Conservation (phyloP, 2,888 invertebrate genomes). For the Unio pictorum region DNA sequence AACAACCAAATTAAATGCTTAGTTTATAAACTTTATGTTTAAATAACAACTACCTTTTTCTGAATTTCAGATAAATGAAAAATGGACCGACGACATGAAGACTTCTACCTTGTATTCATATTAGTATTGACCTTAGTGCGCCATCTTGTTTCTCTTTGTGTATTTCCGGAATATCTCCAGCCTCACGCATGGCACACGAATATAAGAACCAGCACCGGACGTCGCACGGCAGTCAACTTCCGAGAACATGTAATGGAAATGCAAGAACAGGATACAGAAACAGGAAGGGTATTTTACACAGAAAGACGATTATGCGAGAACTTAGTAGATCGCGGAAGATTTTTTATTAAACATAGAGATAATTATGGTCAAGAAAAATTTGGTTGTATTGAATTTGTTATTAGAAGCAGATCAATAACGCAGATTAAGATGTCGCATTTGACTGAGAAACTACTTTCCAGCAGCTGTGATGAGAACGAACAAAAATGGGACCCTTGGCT, state of each 20-base stretch:
- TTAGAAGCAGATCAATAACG: conserved; percentile 34
- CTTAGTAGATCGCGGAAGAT: conserved; percentile 20
- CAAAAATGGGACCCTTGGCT: conserved; percentile 52
- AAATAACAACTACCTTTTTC: too few species aligned
- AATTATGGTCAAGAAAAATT: conserved; percentile 10
- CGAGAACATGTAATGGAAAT: conserved; percentile 19
- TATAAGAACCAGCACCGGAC: conserved; percentile 13
- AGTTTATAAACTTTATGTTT: too few species aligned
- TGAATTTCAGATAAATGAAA: too few species aligned
- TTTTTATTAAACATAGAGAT: conserved; percentile 10
- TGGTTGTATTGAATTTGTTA: conserved; percentile 29
- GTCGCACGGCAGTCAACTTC: conserved; percentile 24
- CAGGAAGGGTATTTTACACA: conserved; percentile 10
- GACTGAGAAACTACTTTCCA: conserved; percentile 15
- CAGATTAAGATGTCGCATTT: conserved; percentile 45
- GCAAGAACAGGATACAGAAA: conserved; percentile 22
- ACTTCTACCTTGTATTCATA: too few species aligned
- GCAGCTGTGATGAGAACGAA: conserved; percentile 38
- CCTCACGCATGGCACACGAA: conserved; percentile 25
- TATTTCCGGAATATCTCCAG: conserved; percentile 27
- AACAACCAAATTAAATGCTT: too few species aligned
- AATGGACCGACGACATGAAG: too few species aligned
- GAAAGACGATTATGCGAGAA: conserved; percentile 14
- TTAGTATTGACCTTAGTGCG: too few species aligned
- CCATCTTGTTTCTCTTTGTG: conserved; percentile 12